Percentiles rank a stretch among this genome's conserved stretches.
Conservation (phyloP, 2,113 vertebrate genomes). For the Cyprinodon tularosa region DNA sequence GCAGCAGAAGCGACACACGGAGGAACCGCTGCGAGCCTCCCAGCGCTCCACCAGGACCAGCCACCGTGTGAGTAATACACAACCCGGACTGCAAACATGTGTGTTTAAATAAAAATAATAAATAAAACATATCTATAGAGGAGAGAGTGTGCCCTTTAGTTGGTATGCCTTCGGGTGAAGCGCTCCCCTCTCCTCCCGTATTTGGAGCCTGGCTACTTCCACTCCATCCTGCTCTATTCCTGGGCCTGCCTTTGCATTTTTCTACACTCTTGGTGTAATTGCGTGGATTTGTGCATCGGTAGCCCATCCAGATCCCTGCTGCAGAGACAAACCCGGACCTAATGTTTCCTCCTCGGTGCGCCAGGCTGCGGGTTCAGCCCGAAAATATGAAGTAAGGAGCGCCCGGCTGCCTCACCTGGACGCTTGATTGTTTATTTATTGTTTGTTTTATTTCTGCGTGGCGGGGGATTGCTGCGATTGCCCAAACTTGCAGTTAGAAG, state of each 20-base stretch:
- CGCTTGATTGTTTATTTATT: slow-evolving; percentile 27
- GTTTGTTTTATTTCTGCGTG: slow-evolving; percentile 21
- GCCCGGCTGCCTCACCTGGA: slow-evolving; percentile 14
- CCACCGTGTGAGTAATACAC: slow-evolving; percentile 38
- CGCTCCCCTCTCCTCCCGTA: slow-evolving; percentile 47
- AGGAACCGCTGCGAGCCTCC: slow-evolving; percentile 38
- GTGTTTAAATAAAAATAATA: slow-evolving; percentile 4
- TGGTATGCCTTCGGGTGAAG: slow-evolving; percentile 40
- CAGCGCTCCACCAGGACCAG: slow-evolving; percentile 3
- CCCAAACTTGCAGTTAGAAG: slow-evolving; percentile 34
- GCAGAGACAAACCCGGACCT: slow-evolving; percentile 17
- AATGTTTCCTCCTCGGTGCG: slow-evolving; percentile 41
- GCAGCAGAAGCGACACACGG: slow-evolving; percentile 60
- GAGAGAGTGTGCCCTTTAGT: slow-evolving; percentile 53
- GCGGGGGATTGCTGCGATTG: slow-evolving; percentile 1
- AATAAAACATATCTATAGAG: not conserved
- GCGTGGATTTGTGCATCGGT: not conserved
- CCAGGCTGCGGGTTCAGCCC: slow-evolving; percentile 16
- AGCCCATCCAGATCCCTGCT: slow-evolving; percentile 16
- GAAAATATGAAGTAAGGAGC: slow-evolving; percentile 41
- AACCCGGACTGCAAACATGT: slow-evolving; percentile 36
- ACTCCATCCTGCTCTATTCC: slow-evolving; percentile 50
- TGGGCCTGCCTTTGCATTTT: not conserved
- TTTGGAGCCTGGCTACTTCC: slow-evolving; percentile 74
- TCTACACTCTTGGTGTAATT: not conserved